Base-by-base conservation (phyloP, 1,140 invertebrate species). In the Drepana arcuata region DNA sequence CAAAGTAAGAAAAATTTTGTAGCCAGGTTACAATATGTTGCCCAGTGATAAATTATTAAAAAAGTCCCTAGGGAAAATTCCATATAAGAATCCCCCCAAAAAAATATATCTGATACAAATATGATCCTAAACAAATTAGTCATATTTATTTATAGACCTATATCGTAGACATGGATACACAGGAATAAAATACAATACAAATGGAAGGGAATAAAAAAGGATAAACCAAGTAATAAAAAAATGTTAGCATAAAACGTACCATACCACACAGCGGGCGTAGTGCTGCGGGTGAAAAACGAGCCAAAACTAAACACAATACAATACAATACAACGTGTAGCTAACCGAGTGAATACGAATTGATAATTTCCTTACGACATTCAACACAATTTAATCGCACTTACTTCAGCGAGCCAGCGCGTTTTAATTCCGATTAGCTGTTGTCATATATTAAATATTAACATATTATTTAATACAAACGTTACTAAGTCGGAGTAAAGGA, bases 131-230 rank as follows among this genome's bases (percentile, higher is more conserved):
- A 7, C 13, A 31, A 38, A 23, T 30, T 27, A 46, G 24, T 45
- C 48, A 58, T 23, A 16, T 43, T 53, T 63, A 63, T 54, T 56
- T 47, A 42, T 63, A 59, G 60, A 43, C 27, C n/a, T n/a, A n/a
- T n/a, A n/a, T n/a, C n/a, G n/a, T 16, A 9, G 14, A 16, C 24
- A 30, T 11, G 28, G 16, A 4, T 16, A 29, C 16, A 13, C n/a
- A 9, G 25, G 6, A n/a, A 11, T 16, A 28, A 32, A 13, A 24
- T 29, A 34, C 18, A 12, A 37, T 16, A 41, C n/a, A 40, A 40
- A 28, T 10, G n/a, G 14, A 29, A 35, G n/a, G n/a, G n/a, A 45
- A 28, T 31, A 37, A 15, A 37, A 14, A 18, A 41, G 16, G 18
- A 18, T 27, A 33, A 35, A 25, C 10, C n/a, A n/a, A n/a, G n/a